Conservation (phyloP, 2,888 invertebrate species). For the Lepidonotus clava region DNA sequence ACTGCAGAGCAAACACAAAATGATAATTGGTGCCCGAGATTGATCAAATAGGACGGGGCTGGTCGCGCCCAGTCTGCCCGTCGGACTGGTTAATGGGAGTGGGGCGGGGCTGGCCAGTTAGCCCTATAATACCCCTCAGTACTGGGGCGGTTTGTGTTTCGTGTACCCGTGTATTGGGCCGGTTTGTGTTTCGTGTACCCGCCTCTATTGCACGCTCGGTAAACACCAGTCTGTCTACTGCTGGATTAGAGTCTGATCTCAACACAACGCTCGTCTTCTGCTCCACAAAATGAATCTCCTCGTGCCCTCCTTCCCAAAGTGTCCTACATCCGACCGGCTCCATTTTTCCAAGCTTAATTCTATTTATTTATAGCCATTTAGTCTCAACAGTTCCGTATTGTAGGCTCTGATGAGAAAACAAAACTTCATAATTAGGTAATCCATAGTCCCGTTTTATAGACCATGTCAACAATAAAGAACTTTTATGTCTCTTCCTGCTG, state of each 20-base stretch:
- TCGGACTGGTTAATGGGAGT: not conserved
- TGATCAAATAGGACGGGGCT: not conserved
- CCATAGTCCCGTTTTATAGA: not conserved
- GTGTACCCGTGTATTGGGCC: not conserved
- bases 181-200: not conserved
- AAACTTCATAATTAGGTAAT: constrained; percentile 4
- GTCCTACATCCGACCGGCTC: not conserved
- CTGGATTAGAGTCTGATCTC: not conserved
- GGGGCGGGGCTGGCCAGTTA: not conserved
- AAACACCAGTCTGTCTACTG: not conserved
- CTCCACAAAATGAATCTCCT: not conserved
- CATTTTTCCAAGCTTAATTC: not conserved
- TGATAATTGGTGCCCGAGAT: not conserved
- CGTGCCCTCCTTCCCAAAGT: not conserved
- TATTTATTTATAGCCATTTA: not conserved
- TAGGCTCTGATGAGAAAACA: not conserved
- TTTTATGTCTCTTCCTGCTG: not conserved
- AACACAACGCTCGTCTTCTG: not conserved
- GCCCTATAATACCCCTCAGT: too few relatives aligned
- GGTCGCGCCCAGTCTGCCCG: not conserved
- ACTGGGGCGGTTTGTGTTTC: not conserved
- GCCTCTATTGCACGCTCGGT: not conserved
- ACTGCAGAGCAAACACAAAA: constrained; percentile 12
- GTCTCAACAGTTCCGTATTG: not conserved
- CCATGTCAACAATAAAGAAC: not conserved